phyloP scores from a whole-genome alignment of 2,797 vertebrate genomes.

The Cyprinodon diabolis region DNA sequence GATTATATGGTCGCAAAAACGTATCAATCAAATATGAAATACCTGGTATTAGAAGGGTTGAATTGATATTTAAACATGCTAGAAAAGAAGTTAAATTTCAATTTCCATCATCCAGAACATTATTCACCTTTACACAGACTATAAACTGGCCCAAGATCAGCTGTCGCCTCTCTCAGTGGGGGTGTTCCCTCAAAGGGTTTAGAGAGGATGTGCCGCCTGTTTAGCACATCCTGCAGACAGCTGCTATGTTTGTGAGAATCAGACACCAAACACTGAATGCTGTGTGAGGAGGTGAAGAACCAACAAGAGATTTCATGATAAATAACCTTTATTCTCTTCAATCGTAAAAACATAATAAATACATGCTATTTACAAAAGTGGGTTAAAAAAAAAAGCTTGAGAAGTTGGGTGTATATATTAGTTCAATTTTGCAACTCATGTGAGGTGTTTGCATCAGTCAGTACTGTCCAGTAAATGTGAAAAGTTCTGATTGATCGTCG shows the following conservation, averaged over 20 bases:
- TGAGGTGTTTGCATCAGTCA: constrained; percentile 30
- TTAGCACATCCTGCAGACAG: constrained; percentile 69
- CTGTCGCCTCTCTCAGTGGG: constrained; percentile 65
- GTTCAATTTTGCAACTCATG: constrained; percentile 65
- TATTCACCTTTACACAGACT: constrained; percentile 46
- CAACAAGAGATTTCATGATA: constrained; percentile 25
- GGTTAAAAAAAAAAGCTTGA: constrained; percentile 50
- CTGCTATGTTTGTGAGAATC: constrained; percentile 55
- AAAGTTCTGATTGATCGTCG: constrained; percentile 43
- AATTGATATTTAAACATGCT: not conserved
- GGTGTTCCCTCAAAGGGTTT: constrained; percentile 71
- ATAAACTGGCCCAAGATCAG: constrained; percentile 54
- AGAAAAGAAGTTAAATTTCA: not conserved
- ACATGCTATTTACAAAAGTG: constrained; percentile 59
- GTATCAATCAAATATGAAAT: too few relatives aligned
- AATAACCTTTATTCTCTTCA: constrained; percentile 67
- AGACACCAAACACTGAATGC: constrained; percentile 6
- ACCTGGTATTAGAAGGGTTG: too few relatives aligned
- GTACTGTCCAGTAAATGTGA: constrained; percentile 54
- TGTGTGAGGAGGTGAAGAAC: not conserved
- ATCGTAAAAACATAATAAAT: constrained; percentile 63
- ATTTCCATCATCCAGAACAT: constrained; percentile 8
- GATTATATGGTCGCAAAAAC: too few relatives aligned
- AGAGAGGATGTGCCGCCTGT: constrained; percentile 63
- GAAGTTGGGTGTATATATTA: constrained; percentile 21